A percentile compares a stretch with the other conserved stretches of the same genome.
Conservation (phyloP, 2,797 vertebrate genomes). For the Sebastes nivosus region DNA sequence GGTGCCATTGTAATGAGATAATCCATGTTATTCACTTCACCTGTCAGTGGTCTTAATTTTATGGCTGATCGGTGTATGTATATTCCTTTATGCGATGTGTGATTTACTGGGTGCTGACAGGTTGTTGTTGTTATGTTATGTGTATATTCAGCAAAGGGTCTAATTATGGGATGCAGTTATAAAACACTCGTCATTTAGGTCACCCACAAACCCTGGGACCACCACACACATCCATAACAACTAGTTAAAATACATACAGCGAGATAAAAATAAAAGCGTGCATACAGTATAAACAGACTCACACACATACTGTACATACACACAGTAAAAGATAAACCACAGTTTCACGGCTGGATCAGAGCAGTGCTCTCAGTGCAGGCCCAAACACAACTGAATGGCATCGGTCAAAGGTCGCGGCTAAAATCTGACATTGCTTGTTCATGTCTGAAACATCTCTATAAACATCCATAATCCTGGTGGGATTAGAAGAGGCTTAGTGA, state of each 20-base stretch:
- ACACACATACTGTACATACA: not conserved
- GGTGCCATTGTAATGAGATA: no score
- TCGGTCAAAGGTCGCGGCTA: slow-evolving; percentile 32
- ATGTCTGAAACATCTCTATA: slow-evolving; percentile 42
- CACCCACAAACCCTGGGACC: not conserved
- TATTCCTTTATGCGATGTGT: not conserved
- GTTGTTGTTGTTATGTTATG: not conserved
- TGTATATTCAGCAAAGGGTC: slow-evolving; percentile 2
- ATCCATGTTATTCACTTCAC: no score
- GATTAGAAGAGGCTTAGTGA: slow-evolving; percentile 44
- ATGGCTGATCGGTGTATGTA: not conserved
- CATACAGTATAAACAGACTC: not conserved
- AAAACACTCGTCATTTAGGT: slow-evolving; percentile 15
- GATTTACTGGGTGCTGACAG: slow-evolving; percentile 4
- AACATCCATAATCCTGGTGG: slow-evolving; percentile 50
- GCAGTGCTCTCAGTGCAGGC: not conserved
- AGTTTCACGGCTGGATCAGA: slow-evolving; percentile 12
- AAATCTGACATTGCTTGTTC: slow-evolving; percentile 37
- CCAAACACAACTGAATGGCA: slow-evolving; percentile 9
- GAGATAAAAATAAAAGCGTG: slow-evolving; percentile 3
- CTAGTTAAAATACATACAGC: not conserved
- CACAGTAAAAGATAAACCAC: not conserved
- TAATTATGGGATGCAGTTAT: slow-evolving; percentile 9
- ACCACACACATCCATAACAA: not conserved
- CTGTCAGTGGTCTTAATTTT: no score